phyloP scores from a whole-genome alignment of 2,888 invertebrate species.

The Endotricha flammealis region DNA sequence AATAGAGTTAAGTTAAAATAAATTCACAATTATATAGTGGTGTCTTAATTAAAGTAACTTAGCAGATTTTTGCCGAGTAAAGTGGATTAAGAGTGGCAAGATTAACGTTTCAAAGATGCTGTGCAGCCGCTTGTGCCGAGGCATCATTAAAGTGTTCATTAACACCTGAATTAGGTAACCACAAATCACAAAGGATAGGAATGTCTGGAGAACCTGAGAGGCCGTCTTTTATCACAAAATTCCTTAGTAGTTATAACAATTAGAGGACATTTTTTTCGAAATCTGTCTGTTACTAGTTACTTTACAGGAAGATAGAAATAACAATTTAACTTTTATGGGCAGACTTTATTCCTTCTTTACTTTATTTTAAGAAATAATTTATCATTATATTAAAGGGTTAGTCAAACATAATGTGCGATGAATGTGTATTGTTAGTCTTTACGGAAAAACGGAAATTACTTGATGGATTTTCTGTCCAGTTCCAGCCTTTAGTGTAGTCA shows the following conservation, averaged over 20 bases:
- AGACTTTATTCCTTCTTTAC: not conserved
- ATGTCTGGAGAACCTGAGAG: not conserved
- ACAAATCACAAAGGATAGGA: not conserved
- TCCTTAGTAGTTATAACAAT: no score
- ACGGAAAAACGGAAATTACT: no score
- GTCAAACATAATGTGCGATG: no score
- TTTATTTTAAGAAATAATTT: no score
- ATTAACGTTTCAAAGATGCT: not conserved
- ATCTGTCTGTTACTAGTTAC: not conserved
- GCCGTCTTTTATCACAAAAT: no score
- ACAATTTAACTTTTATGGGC: no score
- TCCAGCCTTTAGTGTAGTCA: no score
- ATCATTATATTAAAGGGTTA: not conserved
- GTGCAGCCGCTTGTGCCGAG: not conserved
- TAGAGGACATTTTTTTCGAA: no score
- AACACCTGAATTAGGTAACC: not conserved
- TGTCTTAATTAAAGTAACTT: slow-evolving; percentile 5
- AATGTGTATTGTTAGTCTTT: no score
- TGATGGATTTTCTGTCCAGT: no score
- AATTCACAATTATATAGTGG: slow-evolving; percentile 2
- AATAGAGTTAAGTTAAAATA: no score
- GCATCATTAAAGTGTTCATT: slow-evolving; percentile 3
- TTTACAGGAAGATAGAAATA: not conserved
- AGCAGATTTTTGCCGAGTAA: slow-evolving; percentile 6
- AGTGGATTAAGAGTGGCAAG: slow-evolving; percentile 4